A percentile compares a stretch with the other conserved stretches of the same genome.
phyloP scores from a whole-genome alignment of 2,113 vertebrate species.

The human (Homo sapiens) region GRCh38 chr1:40107501-40108000 shows the following conservation, averaged over 20 bases:
- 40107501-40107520: neutral
- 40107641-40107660: neutral
- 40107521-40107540: neutral
- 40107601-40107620: neutral
- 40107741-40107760: neutral
- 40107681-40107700: neutral
- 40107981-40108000: neutral
- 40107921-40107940: neutral
- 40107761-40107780: neutral
- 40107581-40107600: neutral
- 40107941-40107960: neutral
- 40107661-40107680: neutral
- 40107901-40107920: neutral
- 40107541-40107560: neutral
- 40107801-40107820: neutral
- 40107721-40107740: neutral
- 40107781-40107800: neutral
- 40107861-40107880: neutral
- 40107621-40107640: neutral
- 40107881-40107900: neutral
- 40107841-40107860: neutral
- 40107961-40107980: neutral
- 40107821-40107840: neutral
- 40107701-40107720: neutral
- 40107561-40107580: neutral